A percentile compares a stretch with the other conserved stretches of the same genome.
Evolutionary conservation across 2,113 vertebrate genomes (phyloP).

Genomic region (Aspidoscelis tigris): DNA sequence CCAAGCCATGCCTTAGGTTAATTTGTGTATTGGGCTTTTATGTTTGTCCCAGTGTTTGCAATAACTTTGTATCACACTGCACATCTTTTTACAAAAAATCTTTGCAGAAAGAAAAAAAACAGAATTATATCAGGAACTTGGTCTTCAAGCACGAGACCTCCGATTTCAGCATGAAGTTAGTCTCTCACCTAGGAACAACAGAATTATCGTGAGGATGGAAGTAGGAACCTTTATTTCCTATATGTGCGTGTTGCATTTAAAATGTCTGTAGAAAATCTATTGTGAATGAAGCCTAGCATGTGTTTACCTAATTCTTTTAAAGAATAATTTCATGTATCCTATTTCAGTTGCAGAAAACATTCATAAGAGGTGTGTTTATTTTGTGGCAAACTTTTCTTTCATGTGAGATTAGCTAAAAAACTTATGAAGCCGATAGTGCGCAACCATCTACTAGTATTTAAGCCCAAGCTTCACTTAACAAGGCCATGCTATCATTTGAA

Average conservation of each 20-base stretch:
- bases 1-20: background rate
- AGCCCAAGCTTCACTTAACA: no score
- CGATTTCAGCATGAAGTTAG: constrained; percentile 93
- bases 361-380: background rate
- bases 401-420: background rate
- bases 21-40: background rate
- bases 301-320: background rate
- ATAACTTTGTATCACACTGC: background rate
- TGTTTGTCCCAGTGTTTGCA: background rate
- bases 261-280: background rate
- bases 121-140: constrained; percentile 91
- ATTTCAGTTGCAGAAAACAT: background rate
- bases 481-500: no score
- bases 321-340: background rate
- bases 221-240: background rate
- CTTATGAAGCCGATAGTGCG: no score
- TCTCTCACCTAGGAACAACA: constrained; percentile 90
- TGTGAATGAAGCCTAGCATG: background rate
- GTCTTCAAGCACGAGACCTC: constrained; percentile 94
- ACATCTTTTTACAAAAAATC: constrained; percentile 18
- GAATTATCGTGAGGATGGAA: constrained; percentile 93
- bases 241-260: background rate
- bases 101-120: constrained; percentile 93
- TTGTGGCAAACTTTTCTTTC: background rate
- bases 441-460: no score